phyloP scores from a whole-genome alignment of 2,113 vertebrate species.

The Alethe diademata region DNA sequence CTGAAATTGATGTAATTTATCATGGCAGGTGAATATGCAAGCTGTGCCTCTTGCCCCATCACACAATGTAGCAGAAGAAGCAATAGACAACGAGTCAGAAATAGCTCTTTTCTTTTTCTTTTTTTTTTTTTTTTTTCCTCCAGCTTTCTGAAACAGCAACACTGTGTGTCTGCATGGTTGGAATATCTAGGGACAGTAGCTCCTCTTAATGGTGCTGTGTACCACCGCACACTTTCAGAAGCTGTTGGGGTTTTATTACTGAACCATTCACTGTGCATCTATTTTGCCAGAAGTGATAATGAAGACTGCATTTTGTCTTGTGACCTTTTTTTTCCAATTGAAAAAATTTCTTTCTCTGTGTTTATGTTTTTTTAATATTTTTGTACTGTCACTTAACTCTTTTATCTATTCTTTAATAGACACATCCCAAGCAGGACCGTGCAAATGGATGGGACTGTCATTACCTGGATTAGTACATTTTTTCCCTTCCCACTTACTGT shows the following conservation, averaged over 20 bases:
- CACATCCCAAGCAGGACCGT: background rate
- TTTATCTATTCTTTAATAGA: background rate
- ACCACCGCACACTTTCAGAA: background rate
- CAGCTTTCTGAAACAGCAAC: background rate
- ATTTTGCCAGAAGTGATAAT: background rate
- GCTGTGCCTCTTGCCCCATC: constrained; percentile 29
- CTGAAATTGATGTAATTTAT: constrained; percentile 63
- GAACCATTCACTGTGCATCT: background rate
- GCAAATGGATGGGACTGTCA: background rate
- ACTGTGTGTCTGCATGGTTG: background rate
- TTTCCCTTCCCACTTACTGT: background rate
- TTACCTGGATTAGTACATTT: background rate
- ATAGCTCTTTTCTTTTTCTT: background rate
- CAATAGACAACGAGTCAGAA: background rate
- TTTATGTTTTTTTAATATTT: background rate
- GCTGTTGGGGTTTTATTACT: background rate
- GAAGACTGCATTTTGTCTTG: background rate
- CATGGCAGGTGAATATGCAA: constrained; percentile 66
- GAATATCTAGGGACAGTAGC: background rate
- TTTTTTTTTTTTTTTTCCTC: background rate
- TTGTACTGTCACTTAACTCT: background rate
- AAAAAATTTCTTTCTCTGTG: background rate
- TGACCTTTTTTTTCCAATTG: background rate
- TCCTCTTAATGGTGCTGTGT: constrained; percentile 31
- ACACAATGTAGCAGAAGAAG: constrained; percentile 10